These are phyloP conservation scores for Lochmaea capreae DNA, from an alignment of 2,888 invertebrate genomes.

Conservation along the genomic window DNA sequence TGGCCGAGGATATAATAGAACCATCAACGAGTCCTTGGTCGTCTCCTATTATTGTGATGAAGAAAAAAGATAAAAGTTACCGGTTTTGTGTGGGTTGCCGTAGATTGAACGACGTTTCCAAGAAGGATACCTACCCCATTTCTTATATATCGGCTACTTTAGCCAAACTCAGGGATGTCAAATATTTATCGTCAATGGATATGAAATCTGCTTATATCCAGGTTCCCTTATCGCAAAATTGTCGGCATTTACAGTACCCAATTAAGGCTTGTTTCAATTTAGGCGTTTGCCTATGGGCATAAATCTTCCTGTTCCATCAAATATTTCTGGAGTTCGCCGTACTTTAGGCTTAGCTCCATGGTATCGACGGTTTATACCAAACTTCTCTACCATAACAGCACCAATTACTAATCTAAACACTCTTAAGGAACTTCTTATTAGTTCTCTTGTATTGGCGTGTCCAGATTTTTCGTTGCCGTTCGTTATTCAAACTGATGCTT, in stretches of 20 bases:
- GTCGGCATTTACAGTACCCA: conserved; percentile 46
- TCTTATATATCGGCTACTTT: neutral
- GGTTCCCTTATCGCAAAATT: conserved; percentile 47
- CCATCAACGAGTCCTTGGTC: conserved; percentile 7
- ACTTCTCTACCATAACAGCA: conserved; percentile 4
- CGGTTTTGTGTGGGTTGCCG: conserved; percentile 9
- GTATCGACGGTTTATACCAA: neutral
- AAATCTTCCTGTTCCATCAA: conserved; percentile 36
- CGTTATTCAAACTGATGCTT: conserved; percentile 20
- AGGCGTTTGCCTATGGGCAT: conserved; percentile 54
- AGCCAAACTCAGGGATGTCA: neutral
- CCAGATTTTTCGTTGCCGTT: conserved; percentile 14
- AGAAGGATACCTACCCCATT: conserved; percentile 11
- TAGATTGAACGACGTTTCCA: neutral
- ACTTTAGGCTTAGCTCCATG: neutral
- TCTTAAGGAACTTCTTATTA: neutral
- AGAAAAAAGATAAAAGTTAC: conserved; percentile 9
- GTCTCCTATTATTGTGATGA: neutral
- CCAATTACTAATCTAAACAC: neutral
- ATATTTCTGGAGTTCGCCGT: neutral
- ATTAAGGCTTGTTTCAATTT: conserved; percentile 54
- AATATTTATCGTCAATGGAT: conserved; percentile 54
- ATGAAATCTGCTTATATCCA: conserved; percentile 53
- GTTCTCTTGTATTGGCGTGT: conserved; percentile 17
- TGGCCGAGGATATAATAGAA: neutral